Evolutionary conservation across 1,140 invertebrate species (phyloP).

Genomic region (Drosophila insularis): DNA sequence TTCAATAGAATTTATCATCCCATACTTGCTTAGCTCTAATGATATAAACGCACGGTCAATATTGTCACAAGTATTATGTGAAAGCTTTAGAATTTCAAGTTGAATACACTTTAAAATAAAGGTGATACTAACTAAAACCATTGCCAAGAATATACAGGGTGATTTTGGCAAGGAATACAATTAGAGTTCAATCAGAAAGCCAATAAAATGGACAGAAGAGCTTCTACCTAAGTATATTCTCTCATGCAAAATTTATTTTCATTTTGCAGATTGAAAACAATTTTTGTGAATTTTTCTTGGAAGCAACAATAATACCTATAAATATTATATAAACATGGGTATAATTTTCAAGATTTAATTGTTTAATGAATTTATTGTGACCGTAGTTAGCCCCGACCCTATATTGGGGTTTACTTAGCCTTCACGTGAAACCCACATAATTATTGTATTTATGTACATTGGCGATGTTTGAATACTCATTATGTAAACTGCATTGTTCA

Average conservation of each 20-base stretch:
- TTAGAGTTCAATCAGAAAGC: too few relatives aligned
- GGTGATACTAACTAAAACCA: background rate
- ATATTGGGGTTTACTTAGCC: conserved; percentile 8
- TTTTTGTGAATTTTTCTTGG: background rate
- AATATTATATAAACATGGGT: too few relatives aligned
- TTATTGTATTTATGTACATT: conserved; percentile 4
- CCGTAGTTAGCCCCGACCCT: conserved; percentile 1
- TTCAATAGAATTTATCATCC: background rate
- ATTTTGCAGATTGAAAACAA: too few relatives aligned
- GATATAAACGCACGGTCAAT: background rate
- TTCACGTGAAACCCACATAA: conserved; percentile 1
- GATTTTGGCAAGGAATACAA: too few relatives aligned
- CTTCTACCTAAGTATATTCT: too few relatives aligned
- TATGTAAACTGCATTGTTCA: conserved; percentile 7
- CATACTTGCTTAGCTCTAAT: background rate
- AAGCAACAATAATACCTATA: background rate
- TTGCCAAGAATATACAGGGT: background rate
- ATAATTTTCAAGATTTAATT: too few relatives aligned
- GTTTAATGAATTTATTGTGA: conserved; percentile 1
- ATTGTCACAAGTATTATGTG: background rate
- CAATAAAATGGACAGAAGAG: too few relatives aligned
- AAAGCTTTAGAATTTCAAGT: background rate
- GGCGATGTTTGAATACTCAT: conserved; percentile 5
- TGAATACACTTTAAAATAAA: background rate
- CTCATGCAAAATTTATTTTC: too few relatives aligned